A percentile compares a stretch with the other conserved stretches of the same genome.
Conservation (phyloP, 92 coral and sea anemone species). For the Epizoanthus rinbou region DNA sequence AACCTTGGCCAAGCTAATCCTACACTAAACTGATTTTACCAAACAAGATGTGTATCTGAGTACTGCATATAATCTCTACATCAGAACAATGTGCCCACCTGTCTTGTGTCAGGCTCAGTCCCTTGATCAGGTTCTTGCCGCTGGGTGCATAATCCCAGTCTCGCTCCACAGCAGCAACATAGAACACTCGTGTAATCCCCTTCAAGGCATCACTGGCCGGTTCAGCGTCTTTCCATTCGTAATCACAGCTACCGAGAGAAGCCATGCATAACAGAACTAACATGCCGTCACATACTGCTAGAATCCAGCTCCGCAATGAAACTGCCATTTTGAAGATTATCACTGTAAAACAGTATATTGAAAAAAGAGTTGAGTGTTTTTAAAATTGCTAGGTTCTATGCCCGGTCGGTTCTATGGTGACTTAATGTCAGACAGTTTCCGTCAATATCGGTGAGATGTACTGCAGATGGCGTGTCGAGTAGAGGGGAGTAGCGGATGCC, state of each 20-base stretch:
- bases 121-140: conserved; percentile 52
- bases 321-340: not conserved
- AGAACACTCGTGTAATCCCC: conserved; percentile 40
- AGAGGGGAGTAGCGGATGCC: too few species aligned
- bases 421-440: too few species aligned
- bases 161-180: conserved; percentile 67
- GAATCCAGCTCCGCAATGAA: not conserved
- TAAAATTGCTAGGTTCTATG: too few species aligned
- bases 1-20: too few species aligned
- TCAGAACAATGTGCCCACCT: conserved; percentile 24
- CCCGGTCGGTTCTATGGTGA: too few species aligned
- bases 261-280: not conserved
- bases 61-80: too few species aligned
- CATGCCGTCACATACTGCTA: not conserved
- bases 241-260: conserved; percentile 1
- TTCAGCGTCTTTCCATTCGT: conserved; percentile 28
- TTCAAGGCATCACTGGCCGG: not conserved
- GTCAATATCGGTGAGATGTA: too few species aligned
- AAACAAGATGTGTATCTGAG: not conserved
- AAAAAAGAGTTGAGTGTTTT: not conserved
- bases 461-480: too few species aligned
- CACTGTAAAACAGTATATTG: not conserved
- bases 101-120: conserved; percentile 52
- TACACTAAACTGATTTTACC: too few species aligned
- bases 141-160: conserved; percentile 77